Conservation (phyloP, 2,888 invertebrate species). For the Tachina fera region DNA sequence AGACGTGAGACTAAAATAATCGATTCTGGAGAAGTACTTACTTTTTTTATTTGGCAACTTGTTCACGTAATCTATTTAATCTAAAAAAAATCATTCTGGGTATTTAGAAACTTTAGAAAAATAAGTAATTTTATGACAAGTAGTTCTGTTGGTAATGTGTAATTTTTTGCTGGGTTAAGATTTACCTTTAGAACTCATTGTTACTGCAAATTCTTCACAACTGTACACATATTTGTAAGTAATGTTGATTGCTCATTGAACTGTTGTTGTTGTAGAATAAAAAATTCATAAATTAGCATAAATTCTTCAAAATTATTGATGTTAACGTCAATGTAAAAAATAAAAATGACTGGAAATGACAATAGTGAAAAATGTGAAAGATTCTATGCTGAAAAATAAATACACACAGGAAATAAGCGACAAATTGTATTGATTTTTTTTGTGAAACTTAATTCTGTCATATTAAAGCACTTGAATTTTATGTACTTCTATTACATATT, state of each 20-base stretch:
- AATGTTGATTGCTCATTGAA: not conserved
- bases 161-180: no score
- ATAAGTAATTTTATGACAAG: no score
- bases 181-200: no score
- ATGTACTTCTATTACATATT: not conserved
- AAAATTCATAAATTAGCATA: slow-evolving; percentile 63
- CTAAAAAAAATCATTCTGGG: no score
- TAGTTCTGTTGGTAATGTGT: no score
- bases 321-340: slow-evolving; percentile 19
- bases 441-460: slow-evolving; percentile 53
- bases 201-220: not conserved
- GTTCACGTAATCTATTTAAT: no score
- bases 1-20: no score
- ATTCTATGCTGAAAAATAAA: not conserved
- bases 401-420: slow-evolving; percentile 35
- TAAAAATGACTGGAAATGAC: slow-evolving; percentile 29
- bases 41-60: no score
- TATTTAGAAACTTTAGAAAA: no score
- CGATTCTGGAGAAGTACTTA: no score
- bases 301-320: slow-evolving; percentile 31
- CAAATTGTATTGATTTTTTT: slow-evolving; percentile 62
- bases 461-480: slow-evolving; percentile 26
- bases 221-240: not conserved
- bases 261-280: slow-evolving; percentile 14
- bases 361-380: not conserved